Evolutionary conservation across 2,113 vertebrate species (phyloP).

Genomic region (Amphilophus citrinellus): DNA sequence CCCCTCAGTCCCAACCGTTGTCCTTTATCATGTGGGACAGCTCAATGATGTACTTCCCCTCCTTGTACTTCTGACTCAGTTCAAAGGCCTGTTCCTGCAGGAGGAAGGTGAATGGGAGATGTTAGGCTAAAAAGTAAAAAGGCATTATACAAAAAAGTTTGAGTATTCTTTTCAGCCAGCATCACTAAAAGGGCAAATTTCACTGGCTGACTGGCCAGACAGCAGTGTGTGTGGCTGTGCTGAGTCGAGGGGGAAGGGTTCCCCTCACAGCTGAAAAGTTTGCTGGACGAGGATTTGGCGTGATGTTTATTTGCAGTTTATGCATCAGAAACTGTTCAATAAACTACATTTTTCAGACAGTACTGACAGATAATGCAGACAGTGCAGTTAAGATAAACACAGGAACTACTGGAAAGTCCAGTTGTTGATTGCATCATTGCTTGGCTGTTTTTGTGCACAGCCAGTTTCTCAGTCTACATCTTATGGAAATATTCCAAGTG

Average conservation of each 20-base stretch:
- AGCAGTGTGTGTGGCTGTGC: too few relatives aligned
- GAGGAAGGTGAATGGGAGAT: not conserved
- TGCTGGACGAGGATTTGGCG: not conserved
- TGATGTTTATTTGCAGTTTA: not conserved
- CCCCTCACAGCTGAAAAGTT: too few relatives aligned
- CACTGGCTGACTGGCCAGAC: too few relatives aligned
- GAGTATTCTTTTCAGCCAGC: too few relatives aligned
- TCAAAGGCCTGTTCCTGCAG: constrained; percentile 97
- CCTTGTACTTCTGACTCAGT: constrained; percentile 99
- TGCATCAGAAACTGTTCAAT: not conserved
- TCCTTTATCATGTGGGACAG: constrained; percentile 99
- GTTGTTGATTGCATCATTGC: accelerated
- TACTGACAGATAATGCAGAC: not conserved
- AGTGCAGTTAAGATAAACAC: not conserved
- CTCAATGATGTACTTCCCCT: constrained; percentile 99
- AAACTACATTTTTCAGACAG: too few relatives aligned
- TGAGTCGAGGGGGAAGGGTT: too few relatives aligned
- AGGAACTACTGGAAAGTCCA: not conserved
- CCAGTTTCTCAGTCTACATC: not conserved
- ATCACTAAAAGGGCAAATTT: too few relatives aligned
- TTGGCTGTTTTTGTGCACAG: not conserved
- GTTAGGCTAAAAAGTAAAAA: not conserved
- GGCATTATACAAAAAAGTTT: not conserved
- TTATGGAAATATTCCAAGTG: not conserved
- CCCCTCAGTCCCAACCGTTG: constrained; percentile 95